Evolutionary conservation across 1,140 invertebrate genomes (phyloP).

Genomic region (Bombus polaris): DNA sequence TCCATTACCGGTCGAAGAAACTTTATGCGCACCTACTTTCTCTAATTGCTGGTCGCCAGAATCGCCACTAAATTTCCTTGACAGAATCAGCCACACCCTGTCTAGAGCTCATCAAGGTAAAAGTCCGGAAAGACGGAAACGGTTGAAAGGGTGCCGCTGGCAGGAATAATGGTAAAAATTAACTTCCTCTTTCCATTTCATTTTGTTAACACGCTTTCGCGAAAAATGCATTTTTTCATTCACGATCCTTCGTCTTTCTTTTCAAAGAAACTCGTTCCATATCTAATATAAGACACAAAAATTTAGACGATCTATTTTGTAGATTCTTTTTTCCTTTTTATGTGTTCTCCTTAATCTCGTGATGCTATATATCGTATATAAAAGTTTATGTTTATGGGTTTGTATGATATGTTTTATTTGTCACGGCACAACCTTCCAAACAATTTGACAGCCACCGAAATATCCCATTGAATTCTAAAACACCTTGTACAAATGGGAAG

Average conservation of each 20-base stretch:
- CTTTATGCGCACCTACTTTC: constrained; percentile 68
- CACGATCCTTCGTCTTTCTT: neutral
- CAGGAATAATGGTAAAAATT: constrained; percentile 51
- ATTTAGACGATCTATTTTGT: too few species aligned
- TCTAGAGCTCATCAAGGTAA: constrained; percentile 68
- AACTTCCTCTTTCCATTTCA: constrained; percentile 16
- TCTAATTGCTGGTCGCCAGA: constrained; percentile 65
- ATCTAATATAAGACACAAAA: too few species aligned
- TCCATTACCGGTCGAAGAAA: constrained; percentile 61
- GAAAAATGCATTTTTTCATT: neutral
- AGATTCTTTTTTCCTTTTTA: too few species aligned
- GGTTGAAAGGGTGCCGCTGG: constrained; percentile 25
- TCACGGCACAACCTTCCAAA: neutral
- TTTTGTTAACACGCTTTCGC: constrained; percentile 22
- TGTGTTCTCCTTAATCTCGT: too few species aligned
- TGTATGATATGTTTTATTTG: too few species aligned
- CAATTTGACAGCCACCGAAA: neutral
- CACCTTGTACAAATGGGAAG: too few species aligned
- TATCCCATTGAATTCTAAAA: neutral
- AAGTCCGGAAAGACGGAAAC: constrained; percentile 56
- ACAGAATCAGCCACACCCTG: constrained; percentile 66
- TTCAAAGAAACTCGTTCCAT: too few species aligned
- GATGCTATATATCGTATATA: too few species aligned
- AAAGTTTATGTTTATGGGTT: too few species aligned
- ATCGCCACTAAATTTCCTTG: constrained; percentile 69